phyloP scores from a whole-genome alignment of 2,113 vertebrate genomes.

The Ellobius talpinus region DNA sequence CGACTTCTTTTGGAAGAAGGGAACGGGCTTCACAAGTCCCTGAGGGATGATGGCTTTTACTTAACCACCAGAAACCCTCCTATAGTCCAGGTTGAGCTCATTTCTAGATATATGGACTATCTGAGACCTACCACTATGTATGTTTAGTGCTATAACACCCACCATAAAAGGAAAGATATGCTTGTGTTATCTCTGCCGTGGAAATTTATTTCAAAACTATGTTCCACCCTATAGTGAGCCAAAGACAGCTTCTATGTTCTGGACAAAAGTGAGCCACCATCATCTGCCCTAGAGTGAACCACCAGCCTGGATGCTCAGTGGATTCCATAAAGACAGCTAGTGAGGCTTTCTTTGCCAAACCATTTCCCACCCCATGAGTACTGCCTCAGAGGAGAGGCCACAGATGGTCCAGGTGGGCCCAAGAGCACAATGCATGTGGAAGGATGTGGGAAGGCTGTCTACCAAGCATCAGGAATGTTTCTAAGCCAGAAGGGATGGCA shows the following conservation, averaged over 20 bases:
- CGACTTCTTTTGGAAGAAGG: not conserved
- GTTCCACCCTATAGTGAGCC: too few species aligned
- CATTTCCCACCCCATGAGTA: not conserved
- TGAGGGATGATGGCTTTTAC: not conserved
- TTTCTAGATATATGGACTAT: not conserved
- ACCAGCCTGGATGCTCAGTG: not conserved
- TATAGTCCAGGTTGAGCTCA: not conserved
- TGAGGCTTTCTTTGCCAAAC: not conserved
- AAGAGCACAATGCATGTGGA: not conserved
- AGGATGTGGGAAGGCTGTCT: slow-evolving; percentile 28
- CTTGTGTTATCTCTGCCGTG: not conserved
- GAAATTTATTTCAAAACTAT: not conserved
- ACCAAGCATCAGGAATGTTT: not conserved
- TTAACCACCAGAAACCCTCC: not conserved
- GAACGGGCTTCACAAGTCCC: not conserved
- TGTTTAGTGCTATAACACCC: not conserved
- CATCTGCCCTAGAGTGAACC: not conserved
- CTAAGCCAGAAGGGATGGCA: slow-evolving; percentile 8
- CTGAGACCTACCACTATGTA: not conserved
- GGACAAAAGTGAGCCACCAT: not conserved
- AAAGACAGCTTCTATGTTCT: not conserved
- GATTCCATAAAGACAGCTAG: not conserved
- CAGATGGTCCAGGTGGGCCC: not conserved
- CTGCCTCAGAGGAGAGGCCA: not conserved
- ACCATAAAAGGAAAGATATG: not conserved